Percentiles rank a stretch among this genome's conserved stretches.
Conservation (phyloP, 2,797 vertebrate species). For the Fistularia tabacaria region DNA sequence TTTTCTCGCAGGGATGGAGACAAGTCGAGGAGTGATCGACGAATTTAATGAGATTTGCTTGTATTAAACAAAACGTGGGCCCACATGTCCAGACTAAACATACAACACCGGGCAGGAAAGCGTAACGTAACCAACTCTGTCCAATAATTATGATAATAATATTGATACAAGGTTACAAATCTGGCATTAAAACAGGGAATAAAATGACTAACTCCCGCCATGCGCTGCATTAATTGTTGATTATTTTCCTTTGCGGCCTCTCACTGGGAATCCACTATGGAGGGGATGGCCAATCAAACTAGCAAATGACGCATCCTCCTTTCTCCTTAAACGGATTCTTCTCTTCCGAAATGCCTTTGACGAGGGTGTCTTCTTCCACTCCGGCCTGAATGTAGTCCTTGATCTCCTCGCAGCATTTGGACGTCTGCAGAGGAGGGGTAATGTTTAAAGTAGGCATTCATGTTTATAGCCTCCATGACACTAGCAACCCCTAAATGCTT, state of each 20-base stretch:
- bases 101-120: slow-evolving; percentile 31
- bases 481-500: too few species aligned
- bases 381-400: slow-evolving; percentile 89
- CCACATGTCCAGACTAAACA: slow-evolving; percentile 28
- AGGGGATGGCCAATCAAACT: slow-evolving; percentile 49
- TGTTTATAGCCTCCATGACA: too few species aligned
- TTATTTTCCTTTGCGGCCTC: slow-evolving; percentile 47
- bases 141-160: slow-evolving; percentile 22
- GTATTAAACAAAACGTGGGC: slow-evolving; percentile 42
- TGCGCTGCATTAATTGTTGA: slow-evolving; percentile 44
- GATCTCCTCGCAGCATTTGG: slow-evolving; percentile 95
- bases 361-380: slow-evolving; percentile 86
- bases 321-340: slow-evolving; percentile 99
- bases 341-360: slow-evolving; percentile 94
- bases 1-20: slow-evolving; percentile 24
- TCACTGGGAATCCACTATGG: slow-evolving; percentile 55
- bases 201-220: slow-evolving; percentile 7
- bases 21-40: slow-evolving; percentile 52
- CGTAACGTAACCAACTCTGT: slow-evolving; percentile 32
- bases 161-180: slow-evolving; percentile 40
- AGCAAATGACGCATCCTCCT: slow-evolving; percentile 92
- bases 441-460: neutral
- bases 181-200: slow-evolving; percentile 24
- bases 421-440: slow-evolving; percentile 75
- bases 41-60: slow-evolving; percentile 58